phyloP scores from a whole-genome alignment of 2,113 vertebrate genomes.

The Atherinomorus stipes region DNA sequence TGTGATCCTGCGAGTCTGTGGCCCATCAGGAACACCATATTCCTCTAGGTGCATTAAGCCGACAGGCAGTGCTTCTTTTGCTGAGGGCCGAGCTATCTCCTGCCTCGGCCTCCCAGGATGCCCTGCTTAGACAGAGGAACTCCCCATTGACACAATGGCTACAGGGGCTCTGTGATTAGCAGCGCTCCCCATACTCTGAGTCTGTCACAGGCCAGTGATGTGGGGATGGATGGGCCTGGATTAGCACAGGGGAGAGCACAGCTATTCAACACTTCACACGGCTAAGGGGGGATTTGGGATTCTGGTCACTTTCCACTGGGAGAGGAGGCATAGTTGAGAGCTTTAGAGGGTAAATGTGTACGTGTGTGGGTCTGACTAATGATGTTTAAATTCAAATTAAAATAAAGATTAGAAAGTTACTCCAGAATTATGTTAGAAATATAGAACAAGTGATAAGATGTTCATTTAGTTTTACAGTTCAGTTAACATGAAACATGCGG shows the following conservation, averaged over 20 bases:
- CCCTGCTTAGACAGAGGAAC: constrained; percentile 72
- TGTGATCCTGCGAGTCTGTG: constrained; percentile 50
- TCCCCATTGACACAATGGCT: constrained; percentile 70
- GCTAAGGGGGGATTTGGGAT: constrained; percentile 72
- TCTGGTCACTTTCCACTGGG: constrained; percentile 66
- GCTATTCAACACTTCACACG: constrained; percentile 74
- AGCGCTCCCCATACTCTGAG: constrained; percentile 72
- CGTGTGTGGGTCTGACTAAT: constrained; percentile 18
- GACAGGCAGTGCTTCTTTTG: constrained; percentile 57
- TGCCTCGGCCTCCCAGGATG: constrained; percentile 68
- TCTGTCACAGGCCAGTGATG: constrained; percentile 74
- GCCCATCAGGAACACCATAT: constrained; percentile 61
- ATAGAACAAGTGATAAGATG: constrained; percentile 10
- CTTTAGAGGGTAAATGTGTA: constrained; percentile 23
- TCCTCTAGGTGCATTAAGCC: constrained; percentile 72
- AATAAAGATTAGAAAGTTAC: constrained; percentile 55
- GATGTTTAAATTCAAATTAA: constrained; percentile 31
- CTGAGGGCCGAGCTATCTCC: constrained; percentile 57
- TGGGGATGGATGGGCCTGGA: constrained; percentile 67
- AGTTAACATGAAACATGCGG: too few relatives aligned
- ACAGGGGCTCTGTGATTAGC: constrained; percentile 73
- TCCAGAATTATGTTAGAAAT: constrained; percentile 24
- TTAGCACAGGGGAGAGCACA: constrained; percentile 76
- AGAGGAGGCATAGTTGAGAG: constrained; percentile 49
- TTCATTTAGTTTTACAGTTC: constrained; percentile 1